phyloP scores from a whole-genome alignment of 2,797 vertebrate species.

The Channallabes apus region DNA sequence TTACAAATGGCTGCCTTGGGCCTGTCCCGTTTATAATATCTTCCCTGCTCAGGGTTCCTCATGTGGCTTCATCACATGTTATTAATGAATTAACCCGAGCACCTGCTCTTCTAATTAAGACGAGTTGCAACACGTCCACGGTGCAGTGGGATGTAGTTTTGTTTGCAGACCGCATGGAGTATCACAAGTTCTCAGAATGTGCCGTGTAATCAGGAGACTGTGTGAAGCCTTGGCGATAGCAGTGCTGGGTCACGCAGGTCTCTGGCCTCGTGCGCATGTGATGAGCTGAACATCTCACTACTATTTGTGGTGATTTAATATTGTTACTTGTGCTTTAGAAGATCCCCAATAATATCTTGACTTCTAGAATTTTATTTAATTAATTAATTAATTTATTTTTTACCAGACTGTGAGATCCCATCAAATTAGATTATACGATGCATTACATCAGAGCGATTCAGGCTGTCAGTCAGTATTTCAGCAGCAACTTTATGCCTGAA shows the following conservation, averaged over 20 bases:
- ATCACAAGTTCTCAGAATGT: background rate
- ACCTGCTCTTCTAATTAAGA: background rate
- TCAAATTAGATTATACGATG: background rate
- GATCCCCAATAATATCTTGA: background rate
- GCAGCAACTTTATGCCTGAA: background rate
- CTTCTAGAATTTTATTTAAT: background rate
- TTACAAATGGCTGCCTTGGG: background rate
- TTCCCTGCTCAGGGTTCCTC: background rate
- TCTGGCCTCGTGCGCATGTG: background rate
- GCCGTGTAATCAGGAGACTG: conserved; percentile 12
- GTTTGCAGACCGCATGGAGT: background rate
- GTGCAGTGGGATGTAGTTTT: background rate
- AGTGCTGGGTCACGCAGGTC: background rate
- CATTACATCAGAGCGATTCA: background rate
- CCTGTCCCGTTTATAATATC: background rate
- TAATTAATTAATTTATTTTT: too few relatives aligned
- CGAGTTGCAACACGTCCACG: conserved; percentile 3
- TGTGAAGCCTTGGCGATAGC: background rate
- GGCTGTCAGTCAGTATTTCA: background rate
- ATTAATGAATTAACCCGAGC: conserved; percentile 7
- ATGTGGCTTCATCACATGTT: background rate
- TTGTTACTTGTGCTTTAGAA: background rate
- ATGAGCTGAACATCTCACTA: background rate
- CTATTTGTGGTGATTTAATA: background rate
- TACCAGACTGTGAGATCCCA: background rate